Percentiles rank a stretch among this genome's conserved stretches.
phyloP scores from a whole-genome alignment of 2,888 invertebrate genomes.

The Heliconius hortense region DNA sequence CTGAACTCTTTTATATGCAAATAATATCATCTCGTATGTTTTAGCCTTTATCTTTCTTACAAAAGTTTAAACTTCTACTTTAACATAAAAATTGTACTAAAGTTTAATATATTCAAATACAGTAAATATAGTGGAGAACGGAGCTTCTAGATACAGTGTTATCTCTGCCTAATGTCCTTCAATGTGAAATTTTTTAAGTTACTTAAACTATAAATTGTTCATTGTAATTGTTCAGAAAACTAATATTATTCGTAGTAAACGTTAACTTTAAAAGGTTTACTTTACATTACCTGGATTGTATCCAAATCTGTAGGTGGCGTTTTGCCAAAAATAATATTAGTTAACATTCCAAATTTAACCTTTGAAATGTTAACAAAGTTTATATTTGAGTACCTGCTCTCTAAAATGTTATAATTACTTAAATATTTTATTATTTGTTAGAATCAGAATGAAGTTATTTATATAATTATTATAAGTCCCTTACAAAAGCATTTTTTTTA shows the following conservation, averaged over 20 bases:
- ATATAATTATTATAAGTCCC: neutral
- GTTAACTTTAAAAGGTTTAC: conserved; percentile 51
- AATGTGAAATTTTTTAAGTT: neutral
- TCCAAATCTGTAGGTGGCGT: conserved; percentile 59
- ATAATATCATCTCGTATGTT: conserved; percentile 43
- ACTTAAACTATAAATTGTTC: neutral
- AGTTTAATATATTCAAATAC: neutral
- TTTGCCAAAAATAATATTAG: conserved; percentile 63
- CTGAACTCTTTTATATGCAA: conserved; percentile 46
- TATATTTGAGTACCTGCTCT: conserved; percentile 1
- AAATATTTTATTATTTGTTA: neutral
- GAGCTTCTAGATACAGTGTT: neutral
- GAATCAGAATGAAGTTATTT: neutral
- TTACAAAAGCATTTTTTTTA: neutral
- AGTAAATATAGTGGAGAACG: neutral
- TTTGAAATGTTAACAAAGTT: conserved; percentile 31
- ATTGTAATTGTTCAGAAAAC: neutral
- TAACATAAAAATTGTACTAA: neutral
- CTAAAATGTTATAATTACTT: neutral
- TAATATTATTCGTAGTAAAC: conserved; percentile 15
- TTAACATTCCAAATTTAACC: conserved; percentile 57
- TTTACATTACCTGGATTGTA: conserved; percentile 61
- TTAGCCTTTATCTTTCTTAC: conserved; percentile 39
- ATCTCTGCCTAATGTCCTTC: neutral
- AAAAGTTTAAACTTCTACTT: conserved; percentile 24